phyloP scores from a whole-genome alignment of 2,113 vertebrate genomes.

The Gadus macrocephalus region DNA sequence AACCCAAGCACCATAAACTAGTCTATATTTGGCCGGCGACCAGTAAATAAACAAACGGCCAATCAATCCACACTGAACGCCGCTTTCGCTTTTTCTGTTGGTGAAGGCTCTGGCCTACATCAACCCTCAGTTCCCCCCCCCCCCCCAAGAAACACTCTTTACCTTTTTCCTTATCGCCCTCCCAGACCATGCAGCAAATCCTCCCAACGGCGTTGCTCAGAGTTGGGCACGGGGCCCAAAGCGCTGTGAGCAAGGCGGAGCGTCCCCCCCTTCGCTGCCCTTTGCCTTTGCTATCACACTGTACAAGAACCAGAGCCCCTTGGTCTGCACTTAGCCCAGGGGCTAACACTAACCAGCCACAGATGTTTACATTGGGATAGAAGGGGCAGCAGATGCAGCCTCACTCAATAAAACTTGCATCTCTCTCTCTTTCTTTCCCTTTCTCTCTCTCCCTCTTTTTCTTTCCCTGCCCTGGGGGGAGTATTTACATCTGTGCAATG shows the following conservation, averaged over 20 bases:
- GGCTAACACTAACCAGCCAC: constrained; percentile 80
- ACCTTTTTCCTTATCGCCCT: constrained; percentile 75
- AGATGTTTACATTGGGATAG: constrained; percentile 71
- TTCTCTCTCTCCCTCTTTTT: constrained; percentile 60
- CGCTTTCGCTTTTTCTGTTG: constrained; percentile 48
- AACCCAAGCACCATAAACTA: constrained; percentile 25
- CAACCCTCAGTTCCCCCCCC: constrained; percentile 72
- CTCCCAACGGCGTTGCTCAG: constrained; percentile 47
- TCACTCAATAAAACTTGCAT: constrained; percentile 72
- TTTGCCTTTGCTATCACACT: constrained; percentile 70
- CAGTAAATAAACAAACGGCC: constrained; percentile 49
- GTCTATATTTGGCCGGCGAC: constrained; percentile 51
- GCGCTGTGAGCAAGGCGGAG: constrained; percentile 37
- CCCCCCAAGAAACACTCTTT: constrained; percentile 61
- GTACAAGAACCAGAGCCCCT: constrained; percentile 70
- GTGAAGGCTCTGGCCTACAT: constrained; percentile 72
- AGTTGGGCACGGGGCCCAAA: constrained; percentile 58
- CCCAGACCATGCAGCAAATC: constrained; percentile 62
- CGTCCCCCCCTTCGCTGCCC: constrained; percentile 62
- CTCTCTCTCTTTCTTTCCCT: constrained; percentile 59
- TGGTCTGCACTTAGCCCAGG: constrained; percentile 70
- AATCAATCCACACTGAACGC: constrained; percentile 38
- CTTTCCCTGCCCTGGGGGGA: constrained; percentile 56
- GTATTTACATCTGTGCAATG: constrained; percentile 64
- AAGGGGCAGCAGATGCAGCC: constrained; percentile 70